Evolutionary conservation across 2,797 vertebrate genomes (phyloP), one percentile per base, ranked within the genome.

Genomic region (Podargus strigoides): DNA sequence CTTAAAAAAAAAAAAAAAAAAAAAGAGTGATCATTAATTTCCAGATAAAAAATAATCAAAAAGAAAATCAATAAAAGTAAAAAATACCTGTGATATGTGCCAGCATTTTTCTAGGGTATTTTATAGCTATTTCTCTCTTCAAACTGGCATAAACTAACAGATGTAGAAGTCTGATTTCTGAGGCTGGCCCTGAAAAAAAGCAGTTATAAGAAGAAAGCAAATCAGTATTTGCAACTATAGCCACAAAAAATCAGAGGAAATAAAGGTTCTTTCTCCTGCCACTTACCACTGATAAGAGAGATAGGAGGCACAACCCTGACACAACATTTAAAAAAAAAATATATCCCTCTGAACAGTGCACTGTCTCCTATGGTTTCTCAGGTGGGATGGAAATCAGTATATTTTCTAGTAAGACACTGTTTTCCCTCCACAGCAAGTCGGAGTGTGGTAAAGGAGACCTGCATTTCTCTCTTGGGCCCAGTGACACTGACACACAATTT

Each of bases 391-490:
- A 90, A 85, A 44, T 70, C 21, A 41, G 17, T 56, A 6, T 21
- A 14, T 39, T 52, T 77, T 58, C 53, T 50, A 64, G 27, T 32
- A 50, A 53, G 32, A 32, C 14, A 62, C 1, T 3, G 19, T 32
- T 90, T 91, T 73, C 14, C 27, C 8, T 79, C 39, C 41, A 24
- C 8, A 63, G 13, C 1, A 59, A 75, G 20, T 39, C 21, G 39
- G 18, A 56, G 4, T n/a, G 11, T 36, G 8, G 7, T 16, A 72
- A 12, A 74, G 11, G 8, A 41, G 6, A 68, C 18, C 5, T 56
- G 26, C 8, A 15, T 59, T 81, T 78, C n/a, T 36, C 32, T 34
- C 2, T 0, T 26, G 44, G 10, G 7, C 2, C 6, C 0, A 0
- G 5, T 44, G 59, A 14, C 56, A 55, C 7, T 49, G 36, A 9